Conservation (phyloP, 2,113 vertebrate genomes). For the Beaufortia kweichowensis region DNA sequence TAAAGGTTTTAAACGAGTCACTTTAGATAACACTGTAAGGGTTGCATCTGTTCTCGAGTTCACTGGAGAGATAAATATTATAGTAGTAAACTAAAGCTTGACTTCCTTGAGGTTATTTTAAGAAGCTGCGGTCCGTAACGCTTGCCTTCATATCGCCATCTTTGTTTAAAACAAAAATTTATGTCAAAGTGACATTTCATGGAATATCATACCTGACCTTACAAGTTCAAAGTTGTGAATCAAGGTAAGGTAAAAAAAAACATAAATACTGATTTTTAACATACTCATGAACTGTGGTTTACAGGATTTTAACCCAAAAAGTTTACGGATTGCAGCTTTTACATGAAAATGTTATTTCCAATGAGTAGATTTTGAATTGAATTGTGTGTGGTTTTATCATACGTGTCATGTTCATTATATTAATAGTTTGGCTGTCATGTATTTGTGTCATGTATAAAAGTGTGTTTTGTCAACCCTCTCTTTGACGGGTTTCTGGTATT, state of each 20-base stretch:
- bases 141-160: no score
- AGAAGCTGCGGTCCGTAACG: no score
- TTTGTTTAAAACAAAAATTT: no score
- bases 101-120: background rate
- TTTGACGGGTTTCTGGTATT: conserved; percentile 66
- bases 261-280: no score
- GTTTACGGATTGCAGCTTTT: no score
- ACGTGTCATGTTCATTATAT: conserved; percentile 57
- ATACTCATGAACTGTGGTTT: no score
- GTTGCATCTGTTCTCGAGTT: background rate
- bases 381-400: conserved; percentile 47
- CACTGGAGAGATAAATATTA: conserved; percentile 8
- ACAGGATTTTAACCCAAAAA: no score
- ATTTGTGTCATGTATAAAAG: conserved; percentile 63
- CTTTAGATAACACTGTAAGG: conserved; percentile 46
- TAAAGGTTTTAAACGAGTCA: conserved; percentile 66
- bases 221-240: no score
- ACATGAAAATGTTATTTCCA: background rate
- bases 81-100: background rate
- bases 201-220: no score
- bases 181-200: no score
- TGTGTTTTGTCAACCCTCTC: conserved; percentile 62
- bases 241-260: no score
- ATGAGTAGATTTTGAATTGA: background rate
- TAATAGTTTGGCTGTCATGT: conserved; percentile 68